Base-by-base conservation (phyloP, 2,113 vertebrate genomes). In the Charina bottae region DNA sequence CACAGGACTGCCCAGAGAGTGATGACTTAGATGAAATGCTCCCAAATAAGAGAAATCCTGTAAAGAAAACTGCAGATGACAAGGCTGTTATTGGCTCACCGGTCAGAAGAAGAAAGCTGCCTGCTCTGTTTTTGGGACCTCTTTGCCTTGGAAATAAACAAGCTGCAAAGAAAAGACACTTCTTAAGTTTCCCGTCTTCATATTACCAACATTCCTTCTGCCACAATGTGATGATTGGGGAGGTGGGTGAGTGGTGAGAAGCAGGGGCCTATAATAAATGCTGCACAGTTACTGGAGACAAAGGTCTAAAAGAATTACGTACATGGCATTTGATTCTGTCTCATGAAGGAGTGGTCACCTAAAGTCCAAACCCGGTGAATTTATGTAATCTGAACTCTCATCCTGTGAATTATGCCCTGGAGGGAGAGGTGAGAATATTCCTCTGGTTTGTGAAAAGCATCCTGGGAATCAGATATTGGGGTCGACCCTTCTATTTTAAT, bases 21-120 rank as follows among this genome's bases (percentile, higher is more conserved):
- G 89, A 94, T 97, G 96, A 97, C 97, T 97, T 97, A 97, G 96
- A 95, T 95, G 28, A 96, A 97, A 94, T 91, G 56, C 28, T 96
- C 87, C 59, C 68, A 97, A 97, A 96, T 93, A 97, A 94, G 93
- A 95, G 96, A 92, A 95, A 91, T 12, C 95, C 92, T 90, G 94
- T 92, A 94, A 96, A 55, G 88, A 93, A 95, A 92, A 92, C 55
- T 10, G 17, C 88, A 90, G 33, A 91, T 92, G 93, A 94, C 93
- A 94, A 89, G 53, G 91, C 92, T 97, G 94, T 95, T 96, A 95
- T 96, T 93, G 94, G 91, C 62, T 21, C 59, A 62, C n/a, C 64
- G 49, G 85, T 87, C 88, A 90, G 55, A 92, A 56, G 91, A 89
- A 94, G 90, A 10, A 93, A 55, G 53, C 6, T 93, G 92, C 90